Evolutionary conservation across 2,113 vertebrate genomes (phyloP), one percentile per base, ranked within the genome.

Genomic region (Neolamprologus brichardi): DNA sequence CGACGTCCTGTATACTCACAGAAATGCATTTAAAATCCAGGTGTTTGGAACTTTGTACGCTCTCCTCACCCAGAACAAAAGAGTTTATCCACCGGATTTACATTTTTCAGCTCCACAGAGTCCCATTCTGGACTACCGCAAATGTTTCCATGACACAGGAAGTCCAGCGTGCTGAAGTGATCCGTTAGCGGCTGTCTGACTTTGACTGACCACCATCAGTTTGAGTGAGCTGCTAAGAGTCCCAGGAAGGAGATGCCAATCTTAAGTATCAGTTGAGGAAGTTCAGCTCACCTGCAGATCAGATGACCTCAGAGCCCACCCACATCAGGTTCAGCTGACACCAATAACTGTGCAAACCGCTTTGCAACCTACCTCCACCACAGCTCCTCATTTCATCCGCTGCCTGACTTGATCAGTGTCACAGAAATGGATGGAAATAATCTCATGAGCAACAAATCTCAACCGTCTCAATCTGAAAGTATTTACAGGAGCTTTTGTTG

Each of bases 81-180:
- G 10, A 12, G 18, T 37, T n/a, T 34, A 34, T 34, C 60, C 30
- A 12, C 32, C 60, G 0, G 17, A 64, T 37, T 34, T 62, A 62
- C 30, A 62, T 7, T 62, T 18, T 3, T 54, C 20, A 54, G 20
- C 53, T 54, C 11, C 53, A 23, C n/a, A 23, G 52, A 23, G 53
- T 23, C n/a, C 1, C 0, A 0, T n/a, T 20, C 32, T 5, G 60
- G 30, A 64, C 60, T n/a, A 20, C 18, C 2, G 0, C 60, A 20
- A 37, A 20, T 0, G 17, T 34, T 34, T 34, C 30, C 60, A 56
- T 28, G 23, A 56, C 54, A 56, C 62, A 39, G 62, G 32, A 67
- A 67, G 62, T 67, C 62, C 34, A 67, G 3, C 2, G 4, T 39
- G 62, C 34, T 20, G 18, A 13, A 67, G 7, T 0, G 28, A 18